phyloP scores from a whole-genome alignment of 2,888 invertebrate genomes.

The Baronia brevicornis region DNA sequence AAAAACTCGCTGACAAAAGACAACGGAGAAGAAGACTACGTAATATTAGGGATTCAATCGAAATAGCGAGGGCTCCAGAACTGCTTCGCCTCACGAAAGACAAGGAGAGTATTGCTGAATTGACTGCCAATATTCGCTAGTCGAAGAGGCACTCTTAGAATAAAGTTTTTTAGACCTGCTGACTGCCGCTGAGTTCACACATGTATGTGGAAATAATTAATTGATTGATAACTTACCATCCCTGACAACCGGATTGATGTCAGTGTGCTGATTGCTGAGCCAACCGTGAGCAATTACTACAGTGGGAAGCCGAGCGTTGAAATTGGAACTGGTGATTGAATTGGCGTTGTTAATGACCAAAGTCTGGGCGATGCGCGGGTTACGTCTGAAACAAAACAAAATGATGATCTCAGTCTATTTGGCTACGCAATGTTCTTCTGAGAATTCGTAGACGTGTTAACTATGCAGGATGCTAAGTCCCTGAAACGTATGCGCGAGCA shows the following conservation, averaged over 20 bases:
- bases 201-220: not conserved
- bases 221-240: conserved; percentile 31
- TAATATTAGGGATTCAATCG: too few species aligned
- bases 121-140: too few species aligned
- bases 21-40: too few species aligned
- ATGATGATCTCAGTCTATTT: not conserved
- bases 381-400: conserved; percentile 31
- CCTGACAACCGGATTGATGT: conserved; percentile 37
- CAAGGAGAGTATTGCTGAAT: too few species aligned
- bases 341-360: conserved; percentile 32
- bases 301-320: conserved; percentile 27
- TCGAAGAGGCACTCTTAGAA: too few species aligned
- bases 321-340: conserved; percentile 40
- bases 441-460: not conserved
- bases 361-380: conserved; percentile 31
- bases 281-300: conserved; percentile 33
- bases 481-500: too few species aligned
- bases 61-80: too few species aligned
- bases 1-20: not conserved
- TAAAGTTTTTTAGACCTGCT: too few species aligned
- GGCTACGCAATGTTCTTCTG: not conserved
- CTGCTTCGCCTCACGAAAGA: too few species aligned
- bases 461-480: too few species aligned
- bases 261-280: conserved; percentile 31
- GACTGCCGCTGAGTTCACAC: not conserved